Evolutionary conservation across 2,888 invertebrate species (phyloP), one percentile per base, ranked within the genome.

Genomic region (Sinhomidia bicolor): DNA sequence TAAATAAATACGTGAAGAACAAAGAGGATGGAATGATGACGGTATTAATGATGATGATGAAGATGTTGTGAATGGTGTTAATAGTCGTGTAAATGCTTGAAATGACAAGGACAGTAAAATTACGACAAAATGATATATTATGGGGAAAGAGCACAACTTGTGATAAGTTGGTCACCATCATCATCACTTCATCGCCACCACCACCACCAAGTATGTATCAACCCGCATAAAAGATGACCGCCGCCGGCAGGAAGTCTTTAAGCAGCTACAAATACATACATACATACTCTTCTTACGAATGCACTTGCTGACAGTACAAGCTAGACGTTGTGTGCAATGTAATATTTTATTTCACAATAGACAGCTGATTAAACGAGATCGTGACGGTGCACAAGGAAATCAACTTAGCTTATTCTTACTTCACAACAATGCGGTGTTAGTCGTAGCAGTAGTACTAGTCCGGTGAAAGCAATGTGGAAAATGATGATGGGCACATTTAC

Each of bases 361-460:
- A 47, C 10, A 5, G 44, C 41, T 65, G 47, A 26, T 23, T 26
- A 81, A 12, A 68, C 36, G n/a, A 9, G 81, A 82, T 84, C 84
- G 84, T 84, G 84, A 84, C 84, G 29, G 9, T 7, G 84, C 84
- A 84, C 57, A 74, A 76, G 51, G 9, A 36, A 41, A 12, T 60
- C 84, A 84, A 74, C 84, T 84, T 84, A 84, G 7, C 60, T 26
- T n/a, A n/a, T n/a, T n/a, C n/a, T n/a, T n/a, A n/a, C n/a, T n/a
- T n/a, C n/a, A 60, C 60, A 60, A 60, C 26, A 60, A 60, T 62
- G 60, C 60, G 2, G 60, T 9, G 44, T 9, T 44, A 9, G 9
- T 12, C 1, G 44, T 44, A 12, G 9, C 4, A 54, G 41, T 17
- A 17, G 17, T 36, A 74, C n/a, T n/a, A n/a, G n/a, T n/a, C n/a